A percentile compares a stretch with the other conserved stretches of the same genome.
Evolutionary conservation across 2,113 vertebrate species (phyloP).

Genomic region (Larimichthys crocea): DNA sequence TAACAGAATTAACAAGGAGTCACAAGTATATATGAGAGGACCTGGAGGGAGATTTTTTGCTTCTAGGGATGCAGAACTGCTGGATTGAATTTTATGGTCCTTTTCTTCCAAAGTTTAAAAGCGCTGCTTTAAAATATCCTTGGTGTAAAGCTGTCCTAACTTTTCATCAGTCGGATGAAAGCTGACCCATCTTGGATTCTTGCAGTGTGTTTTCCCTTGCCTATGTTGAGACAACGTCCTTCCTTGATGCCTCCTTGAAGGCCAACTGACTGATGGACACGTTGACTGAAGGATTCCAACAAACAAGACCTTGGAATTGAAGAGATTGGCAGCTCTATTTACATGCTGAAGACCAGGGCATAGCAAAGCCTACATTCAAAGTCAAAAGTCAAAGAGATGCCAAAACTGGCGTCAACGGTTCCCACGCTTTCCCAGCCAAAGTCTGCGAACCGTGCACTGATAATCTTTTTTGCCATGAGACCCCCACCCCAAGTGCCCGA

Average conservation of each 20-base stretch:
- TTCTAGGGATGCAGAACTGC: not conserved
- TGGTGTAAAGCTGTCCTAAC: not conserved
- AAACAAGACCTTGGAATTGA: constrained; percentile 11
- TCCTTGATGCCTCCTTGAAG: not conserved
- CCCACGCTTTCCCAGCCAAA: constrained; percentile 66
- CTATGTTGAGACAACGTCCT: constrained; percentile 1
- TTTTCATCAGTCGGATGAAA: not conserved
- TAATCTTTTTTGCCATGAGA: constrained; percentile 55
- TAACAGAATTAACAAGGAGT: constrained; percentile 6
- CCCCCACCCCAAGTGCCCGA: constrained; percentile 1
- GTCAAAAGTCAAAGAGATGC: constrained; percentile 49
- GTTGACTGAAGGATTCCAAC: constrained; percentile 24
- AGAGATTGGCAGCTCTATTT: constrained; percentile 50
- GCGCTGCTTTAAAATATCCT: not conserved
- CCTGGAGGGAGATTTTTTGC: not conserved
- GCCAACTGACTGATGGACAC: not conserved
- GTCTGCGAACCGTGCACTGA: constrained; percentile 42
- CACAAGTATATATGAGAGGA: not conserved
- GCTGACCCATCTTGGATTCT: not conserved
- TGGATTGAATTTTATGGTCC: not conserved
- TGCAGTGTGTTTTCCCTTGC: constrained; percentile 23
- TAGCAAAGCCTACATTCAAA: constrained; percentile 40
- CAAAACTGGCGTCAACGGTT: constrained; percentile 59
- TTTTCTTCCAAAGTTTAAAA: not conserved
- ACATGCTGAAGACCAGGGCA: not conserved